Evolutionary conservation across 2,797 vertebrate species (phyloP).

Genomic region (Xenops minutus): DNA sequence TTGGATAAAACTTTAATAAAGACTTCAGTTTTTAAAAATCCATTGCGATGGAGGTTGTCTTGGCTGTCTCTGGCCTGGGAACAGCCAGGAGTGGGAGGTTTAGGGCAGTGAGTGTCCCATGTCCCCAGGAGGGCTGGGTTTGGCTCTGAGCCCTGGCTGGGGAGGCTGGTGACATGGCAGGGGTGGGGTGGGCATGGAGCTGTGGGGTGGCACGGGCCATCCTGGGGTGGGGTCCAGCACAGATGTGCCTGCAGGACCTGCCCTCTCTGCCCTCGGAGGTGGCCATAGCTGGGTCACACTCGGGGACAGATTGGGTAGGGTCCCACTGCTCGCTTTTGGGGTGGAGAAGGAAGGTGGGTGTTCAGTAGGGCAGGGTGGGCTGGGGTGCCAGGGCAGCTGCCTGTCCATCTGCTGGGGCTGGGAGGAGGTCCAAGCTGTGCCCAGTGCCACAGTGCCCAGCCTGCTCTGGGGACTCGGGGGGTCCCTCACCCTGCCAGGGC

Average conservation of each 20-base stretch:
- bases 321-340: neutral
- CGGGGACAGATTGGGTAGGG: neutral
- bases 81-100: neutral
- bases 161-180: rapidly evolving
- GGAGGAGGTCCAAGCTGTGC: neutral
- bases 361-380: neutral
- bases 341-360: too few species aligned
- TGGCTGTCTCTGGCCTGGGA: neutral
- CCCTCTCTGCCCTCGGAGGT: neutral
- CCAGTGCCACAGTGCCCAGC: rapidly evolving
- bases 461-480: rapidly evolving
- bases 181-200: neutral
- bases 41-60: neutral
- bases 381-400: neutral
- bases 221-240: neutral
- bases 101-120: neutral
- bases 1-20: conserved; percentile 75
- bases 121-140: rapidly evolving
- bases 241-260: neutral
- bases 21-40: conserved; percentile 65
- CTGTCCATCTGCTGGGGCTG: neutral
- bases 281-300: rapidly evolving
- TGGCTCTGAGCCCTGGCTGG: neutral
- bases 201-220: neutral
- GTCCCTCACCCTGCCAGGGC: too few species aligned